Percentiles rank a stretch among this genome's conserved stretches.
phyloP scores from a whole-genome alignment of 2,797 vertebrate genomes.

The Lemur catta region DNA sequence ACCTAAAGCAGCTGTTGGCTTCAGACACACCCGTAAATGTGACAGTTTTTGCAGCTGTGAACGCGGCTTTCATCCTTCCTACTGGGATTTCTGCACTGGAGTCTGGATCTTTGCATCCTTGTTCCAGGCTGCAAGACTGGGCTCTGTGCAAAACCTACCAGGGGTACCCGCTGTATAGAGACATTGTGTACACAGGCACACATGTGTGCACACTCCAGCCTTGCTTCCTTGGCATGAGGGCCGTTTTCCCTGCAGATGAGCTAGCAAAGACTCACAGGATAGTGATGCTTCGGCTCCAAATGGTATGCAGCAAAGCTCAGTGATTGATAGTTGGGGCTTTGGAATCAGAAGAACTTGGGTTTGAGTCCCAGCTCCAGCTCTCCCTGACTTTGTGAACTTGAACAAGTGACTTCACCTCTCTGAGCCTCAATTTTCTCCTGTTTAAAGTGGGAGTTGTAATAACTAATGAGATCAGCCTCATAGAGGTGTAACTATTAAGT shows the following conservation, averaged over 20 bases:
- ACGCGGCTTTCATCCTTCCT: background rate
- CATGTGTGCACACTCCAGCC: background rate
- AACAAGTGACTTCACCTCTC: background rate
- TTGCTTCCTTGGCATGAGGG: background rate
- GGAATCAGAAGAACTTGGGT: background rate
- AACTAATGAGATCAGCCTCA: background rate
- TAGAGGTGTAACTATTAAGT: background rate
- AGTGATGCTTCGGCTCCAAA: background rate
- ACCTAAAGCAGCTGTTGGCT: slow-evolving; percentile 59
- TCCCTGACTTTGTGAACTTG: background rate
- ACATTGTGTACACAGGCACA: fast-evolving
- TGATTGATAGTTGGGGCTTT: background rate
- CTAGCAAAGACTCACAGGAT: background rate
- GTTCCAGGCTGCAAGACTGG: background rate
- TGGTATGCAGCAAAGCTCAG: background rate
- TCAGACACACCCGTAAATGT: slow-evolving; percentile 55
- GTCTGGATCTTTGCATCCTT: background rate
- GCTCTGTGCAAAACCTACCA: background rate
- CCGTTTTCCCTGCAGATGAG: background rate
- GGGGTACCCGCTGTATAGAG: background rate
- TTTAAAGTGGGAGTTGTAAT: background rate
- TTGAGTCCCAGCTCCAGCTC: background rate
- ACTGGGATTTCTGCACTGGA: background rate
- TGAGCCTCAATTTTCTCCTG: background rate
- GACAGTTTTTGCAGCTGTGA: slow-evolving; percentile 33